phyloP scores from a whole-genome alignment of 2,888 invertebrate species.

The Didymodactylos carnosus region DNA sequence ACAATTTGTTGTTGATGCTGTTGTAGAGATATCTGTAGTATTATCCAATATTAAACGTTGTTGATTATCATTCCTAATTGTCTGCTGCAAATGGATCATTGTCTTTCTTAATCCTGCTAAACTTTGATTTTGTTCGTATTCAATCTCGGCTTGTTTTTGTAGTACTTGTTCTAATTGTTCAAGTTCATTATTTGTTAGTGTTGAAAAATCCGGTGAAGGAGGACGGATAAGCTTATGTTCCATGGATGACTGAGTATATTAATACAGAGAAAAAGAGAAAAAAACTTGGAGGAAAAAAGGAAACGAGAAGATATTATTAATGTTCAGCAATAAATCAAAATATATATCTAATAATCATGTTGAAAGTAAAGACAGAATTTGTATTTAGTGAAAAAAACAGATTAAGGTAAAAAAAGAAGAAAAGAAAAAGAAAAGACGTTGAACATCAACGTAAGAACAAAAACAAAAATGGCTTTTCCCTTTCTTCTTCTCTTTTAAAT shows the following conservation, averaged over 20 bases:
- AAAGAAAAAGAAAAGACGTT: too few species aligned
- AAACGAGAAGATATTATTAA: background rate
- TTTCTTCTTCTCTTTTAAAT: too few species aligned
- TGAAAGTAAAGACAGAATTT: background rate
- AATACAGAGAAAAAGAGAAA: background rate
- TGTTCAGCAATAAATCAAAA: too few species aligned
- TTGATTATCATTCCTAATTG: background rate
- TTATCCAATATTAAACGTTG: background rate
- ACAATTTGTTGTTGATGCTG: background rate
- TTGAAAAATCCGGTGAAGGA: background rate
- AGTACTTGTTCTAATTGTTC: conserved; percentile 5
- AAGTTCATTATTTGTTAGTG: background rate
- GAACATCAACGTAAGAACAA: too few species aligned
- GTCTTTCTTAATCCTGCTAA: background rate
- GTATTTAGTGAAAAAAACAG: background rate
- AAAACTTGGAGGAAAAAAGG: too few species aligned
- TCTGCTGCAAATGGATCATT: background rate
- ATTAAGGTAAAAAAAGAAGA: background rate
- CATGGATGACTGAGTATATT: background rate
- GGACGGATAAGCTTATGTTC: background rate
- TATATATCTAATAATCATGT: too few species aligned
- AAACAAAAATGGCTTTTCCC: too few species aligned
- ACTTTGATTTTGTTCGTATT: background rate
- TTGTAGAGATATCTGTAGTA: background rate
- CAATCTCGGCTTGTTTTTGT: conserved; percentile 1